These are phyloP conservation scores for Drosophila nigritarsus DNA, from an alignment of 2,888 invertebrate genomes.

Conservation along the genomic window DNA sequence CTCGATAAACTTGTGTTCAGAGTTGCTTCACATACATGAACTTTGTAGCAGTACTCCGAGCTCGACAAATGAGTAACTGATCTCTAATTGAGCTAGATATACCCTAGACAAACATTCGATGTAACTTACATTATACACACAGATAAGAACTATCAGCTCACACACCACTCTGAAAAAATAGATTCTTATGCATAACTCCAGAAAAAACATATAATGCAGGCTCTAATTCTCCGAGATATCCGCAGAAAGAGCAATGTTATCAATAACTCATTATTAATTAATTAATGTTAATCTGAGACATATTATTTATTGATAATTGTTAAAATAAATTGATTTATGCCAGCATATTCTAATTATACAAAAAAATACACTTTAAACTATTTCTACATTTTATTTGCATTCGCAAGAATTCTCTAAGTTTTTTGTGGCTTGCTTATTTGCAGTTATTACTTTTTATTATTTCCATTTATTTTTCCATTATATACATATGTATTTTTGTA, in stretches of 20 bases:
- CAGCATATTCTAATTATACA: neutral
- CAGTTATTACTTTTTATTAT: neutral
- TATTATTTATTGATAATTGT: neutral
- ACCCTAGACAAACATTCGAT: neutral
- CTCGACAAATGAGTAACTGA: neutral
- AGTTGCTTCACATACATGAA: neutral
- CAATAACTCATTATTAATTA: neutral
- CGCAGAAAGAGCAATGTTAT: neutral
- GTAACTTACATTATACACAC: neutral
- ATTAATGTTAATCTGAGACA: neutral
- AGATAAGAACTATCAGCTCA: neutral
- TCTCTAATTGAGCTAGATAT: neutral
- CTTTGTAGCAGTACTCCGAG: neutral
- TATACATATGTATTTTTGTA: neutral
- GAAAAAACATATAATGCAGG: neutral
- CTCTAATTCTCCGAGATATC: neutral
- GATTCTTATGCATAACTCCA: neutral
- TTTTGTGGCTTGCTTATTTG: neutral
- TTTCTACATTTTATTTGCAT: neutral
- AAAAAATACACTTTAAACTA: neutral
- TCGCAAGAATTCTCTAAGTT: neutral
- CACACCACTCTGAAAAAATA: neutral
- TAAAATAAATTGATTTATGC: neutral
- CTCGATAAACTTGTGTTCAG: neutral
- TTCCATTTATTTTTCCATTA: slow-evolving; percentile 12